Evolutionary conservation across 2,888 invertebrate genomes (phyloP).

Genomic region (Amblyjoppa fuscipennis): DNA sequence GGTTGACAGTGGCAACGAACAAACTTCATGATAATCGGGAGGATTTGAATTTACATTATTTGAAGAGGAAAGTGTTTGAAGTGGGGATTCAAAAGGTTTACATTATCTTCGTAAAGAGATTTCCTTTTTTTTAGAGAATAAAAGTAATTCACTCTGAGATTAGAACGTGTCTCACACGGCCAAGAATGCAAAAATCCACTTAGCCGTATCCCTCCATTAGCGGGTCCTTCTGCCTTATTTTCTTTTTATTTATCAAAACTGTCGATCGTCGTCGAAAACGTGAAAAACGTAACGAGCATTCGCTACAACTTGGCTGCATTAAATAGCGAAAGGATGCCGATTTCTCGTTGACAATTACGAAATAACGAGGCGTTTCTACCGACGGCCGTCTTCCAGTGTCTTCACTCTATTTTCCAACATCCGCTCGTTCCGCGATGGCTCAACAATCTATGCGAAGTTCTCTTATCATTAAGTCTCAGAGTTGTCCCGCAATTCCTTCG

Average conservation of each 20-base stretch:
- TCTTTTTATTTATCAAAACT: neutral
- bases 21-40: neutral
- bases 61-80: neutral
- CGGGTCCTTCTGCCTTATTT: too few species aligned
- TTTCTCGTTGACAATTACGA: slow-evolving; percentile 42
- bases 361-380: slow-evolving; percentile 48
- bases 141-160: neutral
- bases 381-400: neutral
- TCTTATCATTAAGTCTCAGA: slow-evolving; percentile 54
- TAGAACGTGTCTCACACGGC: neutral
- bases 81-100: neutral
- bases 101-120: neutral
- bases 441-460: slow-evolving; percentile 36
- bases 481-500: neutral
- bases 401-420: slow-evolving; percentile 24
- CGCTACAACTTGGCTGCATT: neutral
- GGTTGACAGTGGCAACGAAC: neutral
- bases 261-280: neutral
- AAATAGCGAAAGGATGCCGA: slow-evolving; percentile 17
- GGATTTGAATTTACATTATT: neutral
- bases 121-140: neutral
- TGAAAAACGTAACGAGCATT: slow-evolving; percentile 26
- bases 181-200: neutral
- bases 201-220: too few species aligned
- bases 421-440: neutral